Conservation (phyloP, 1,140 invertebrate species). For the Ceratitis capitata region DNA sequence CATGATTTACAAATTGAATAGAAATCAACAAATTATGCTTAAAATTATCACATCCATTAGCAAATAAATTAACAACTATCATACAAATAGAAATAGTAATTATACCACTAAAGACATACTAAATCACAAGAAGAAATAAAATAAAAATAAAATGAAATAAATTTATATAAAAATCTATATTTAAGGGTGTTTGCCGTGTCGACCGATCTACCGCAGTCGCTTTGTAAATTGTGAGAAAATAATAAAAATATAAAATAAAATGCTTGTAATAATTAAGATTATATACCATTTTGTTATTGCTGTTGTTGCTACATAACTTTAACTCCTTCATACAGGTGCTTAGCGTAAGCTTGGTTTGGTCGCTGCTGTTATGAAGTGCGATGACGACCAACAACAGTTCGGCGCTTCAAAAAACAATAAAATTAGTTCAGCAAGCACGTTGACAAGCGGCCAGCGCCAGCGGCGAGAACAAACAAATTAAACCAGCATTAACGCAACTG, state of each 20-base stretch:
- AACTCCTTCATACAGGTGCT: background rate
- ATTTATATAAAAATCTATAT: too few relatives aligned
- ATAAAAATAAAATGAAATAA: background rate
- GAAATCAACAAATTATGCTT: background rate
- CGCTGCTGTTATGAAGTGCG: background rate
- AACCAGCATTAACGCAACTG: background rate
- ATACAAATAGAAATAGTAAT: conserved; percentile 8
- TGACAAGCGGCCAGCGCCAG: background rate
- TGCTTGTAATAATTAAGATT: background rate
- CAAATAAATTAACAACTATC: background rate
- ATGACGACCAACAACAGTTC: background rate
- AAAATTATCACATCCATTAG: background rate
- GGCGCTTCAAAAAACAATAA: background rate
- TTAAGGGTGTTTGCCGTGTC: too few relatives aligned
- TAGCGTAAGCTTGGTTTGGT: background rate
- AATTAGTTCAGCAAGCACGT: background rate
- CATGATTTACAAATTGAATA: too few relatives aligned
- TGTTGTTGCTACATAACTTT: background rate
- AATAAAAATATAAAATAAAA: background rate
- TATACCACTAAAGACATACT: too few relatives aligned
- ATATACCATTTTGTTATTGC: background rate
- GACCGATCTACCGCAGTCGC: too few relatives aligned
- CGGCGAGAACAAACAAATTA: background rate
- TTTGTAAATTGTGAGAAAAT: too few relatives aligned
- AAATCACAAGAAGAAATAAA: background rate